Conservation (phyloP, 2,797 vertebrate genomes). For the Takifugu ocellatus region DNA sequence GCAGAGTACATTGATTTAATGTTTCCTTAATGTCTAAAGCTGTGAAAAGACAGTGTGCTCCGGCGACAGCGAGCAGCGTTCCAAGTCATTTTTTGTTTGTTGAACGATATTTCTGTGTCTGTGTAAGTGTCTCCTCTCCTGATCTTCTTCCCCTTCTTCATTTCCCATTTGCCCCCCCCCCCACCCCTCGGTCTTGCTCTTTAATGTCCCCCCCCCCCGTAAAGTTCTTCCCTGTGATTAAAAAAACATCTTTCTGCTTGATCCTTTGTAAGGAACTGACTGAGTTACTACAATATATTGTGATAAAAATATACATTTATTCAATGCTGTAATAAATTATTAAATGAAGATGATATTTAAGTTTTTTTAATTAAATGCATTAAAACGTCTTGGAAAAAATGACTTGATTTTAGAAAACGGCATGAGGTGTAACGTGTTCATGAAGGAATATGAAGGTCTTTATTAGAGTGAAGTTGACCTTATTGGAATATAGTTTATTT, state of each 20-base stretch:
- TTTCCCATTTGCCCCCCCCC: slow-evolving; percentile 3
- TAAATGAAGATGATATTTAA: slow-evolving; percentile 59
- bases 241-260: slow-evolving; percentile 70
- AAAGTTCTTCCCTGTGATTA: slow-evolving; percentile 67
- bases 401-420: slow-evolving; percentile 69
- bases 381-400: slow-evolving; percentile 31
- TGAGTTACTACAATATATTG: slow-evolving; percentile 63
- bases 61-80: slow-evolving; percentile 26
- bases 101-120: slow-evolving; percentile 59
- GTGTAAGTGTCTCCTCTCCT: slow-evolving; percentile 47
- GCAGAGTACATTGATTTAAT: slow-evolving; percentile 5
- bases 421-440: slow-evolving; percentile 77
- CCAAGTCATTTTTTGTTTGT: slow-evolving; percentile 44
- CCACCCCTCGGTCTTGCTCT: slow-evolving; percentile 64
- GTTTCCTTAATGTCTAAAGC: slow-evolving; percentile 24
- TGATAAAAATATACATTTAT: slow-evolving; percentile 71
- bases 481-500: slow-evolving; percentile 82
- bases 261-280: slow-evolving; percentile 67
- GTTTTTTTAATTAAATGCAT: slow-evolving; percentile 64
- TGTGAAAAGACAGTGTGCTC: slow-evolving; percentile 46
- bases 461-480: slow-evolving; percentile 66
- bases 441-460: slow-evolving; percentile 64
- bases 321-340: slow-evolving; percentile 70
- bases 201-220: slow-evolving; percentile 62
- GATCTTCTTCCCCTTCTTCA: not conserved